Base-by-base conservation (phyloP, 2,113 vertebrate genomes). In the Neogobius melanostomus region DNA sequence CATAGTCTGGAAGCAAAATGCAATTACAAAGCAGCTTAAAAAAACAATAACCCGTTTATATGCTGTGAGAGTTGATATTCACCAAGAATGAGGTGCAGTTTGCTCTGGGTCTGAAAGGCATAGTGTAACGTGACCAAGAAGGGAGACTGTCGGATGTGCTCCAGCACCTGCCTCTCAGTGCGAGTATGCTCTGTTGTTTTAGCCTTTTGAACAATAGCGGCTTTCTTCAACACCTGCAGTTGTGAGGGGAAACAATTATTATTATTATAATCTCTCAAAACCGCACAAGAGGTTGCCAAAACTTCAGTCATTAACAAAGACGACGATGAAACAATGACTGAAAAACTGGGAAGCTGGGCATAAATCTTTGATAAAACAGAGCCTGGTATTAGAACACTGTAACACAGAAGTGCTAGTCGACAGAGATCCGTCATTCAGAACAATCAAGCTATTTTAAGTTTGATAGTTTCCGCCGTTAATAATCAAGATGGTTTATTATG, bases 91-190 rank as follows among this genome's bases (percentile, higher is more conserved):
- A 97, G 95, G 74, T 97, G 95, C 53, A 97, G 93, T 69, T 97
- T 97, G 86, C 94, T 93, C 8, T 96, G 95, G 0, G 96, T 97
- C 90, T 97, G 96, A 85, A 97, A 97, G 86, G 96, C 96, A 1
- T 97, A 97, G 88, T 97, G 96, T 68, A 97, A 93, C 0, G 95
- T 97, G 77, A 97, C 96, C 75, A 97, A 91, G 89, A 97, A 97
- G 21, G 96, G 96, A 0, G 95, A 95, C 88, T 96, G 93, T 56
- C 96, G 94, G 53, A 97, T 95, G 83, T 96, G 94, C 78, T 97
- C 96, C 75, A 97, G 87, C 64, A 97, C 96, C 0, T 95, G 94
- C 66, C 96, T 91, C 90, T 97, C 96, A 0, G 96, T 97, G 68
- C 95, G 93, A 2, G 95, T 97, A 69, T 97, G 95, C 64, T 97